Evolutionary conservation across 2,888 invertebrate genomes (phyloP), one percentile per base, ranked within the genome.

Genomic region (Spicauda simplicius): DNA sequence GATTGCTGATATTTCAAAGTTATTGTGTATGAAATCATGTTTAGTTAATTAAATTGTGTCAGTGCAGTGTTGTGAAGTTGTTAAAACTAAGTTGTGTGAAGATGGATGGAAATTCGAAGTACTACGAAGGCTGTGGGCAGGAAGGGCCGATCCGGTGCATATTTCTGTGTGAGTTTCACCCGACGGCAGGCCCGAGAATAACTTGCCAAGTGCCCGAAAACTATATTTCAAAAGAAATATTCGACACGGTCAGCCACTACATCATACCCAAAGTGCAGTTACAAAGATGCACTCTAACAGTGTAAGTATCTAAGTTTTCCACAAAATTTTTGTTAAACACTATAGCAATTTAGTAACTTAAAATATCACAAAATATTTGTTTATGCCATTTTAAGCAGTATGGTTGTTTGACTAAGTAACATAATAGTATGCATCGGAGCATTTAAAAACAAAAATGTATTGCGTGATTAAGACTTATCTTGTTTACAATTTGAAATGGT

Each of bases 221-320:
- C 82, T 96, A 95, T 81, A 95, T 97, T 72, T 95, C 96, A 0
- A 97, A 97, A 87, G 97, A 97, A 78, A 95, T 95, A 69, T 97
- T 97, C 87, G 97, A 97, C 86, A 95, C 96, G 60, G 95, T 97
- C 68, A 96, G 96, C 83, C 96, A 96, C 75, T 97, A 97, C 82
- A 96, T 97, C 69, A 97, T 97, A 82, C 97, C 97, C 7, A 97
- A 97, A 89, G 95, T 96, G 63, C 96, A 97, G 80, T 91, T 97
- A 4, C 96, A 97, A 79, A 93, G 96, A 76, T 96, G 96, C 81
- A 95, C 96, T 33, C 94, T 97, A 77, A 97, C 97, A 69, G 96
- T 97, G 96, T 97, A 94, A 94, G 96, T 94, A 3, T 14, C 2
- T 7, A 2, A 18, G 18, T 4, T 16, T 50, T n/a, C 10, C 18